These are phyloP conservation scores for Diarsia rubi DNA, from an alignment of 2,888 invertebrate species.

Conservation along the genomic window DNA sequence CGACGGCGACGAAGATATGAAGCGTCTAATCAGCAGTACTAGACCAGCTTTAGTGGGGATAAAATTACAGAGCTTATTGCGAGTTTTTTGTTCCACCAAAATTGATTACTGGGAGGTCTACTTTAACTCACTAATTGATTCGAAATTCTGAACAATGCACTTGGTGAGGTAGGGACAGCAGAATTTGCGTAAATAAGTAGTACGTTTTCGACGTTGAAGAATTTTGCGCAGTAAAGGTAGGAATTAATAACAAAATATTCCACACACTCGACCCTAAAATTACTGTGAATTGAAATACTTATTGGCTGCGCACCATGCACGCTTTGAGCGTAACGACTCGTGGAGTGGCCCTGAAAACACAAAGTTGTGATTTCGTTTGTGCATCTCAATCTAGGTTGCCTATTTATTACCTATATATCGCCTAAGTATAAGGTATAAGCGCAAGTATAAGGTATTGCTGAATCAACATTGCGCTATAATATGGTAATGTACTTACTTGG, in stretches of 20 bases:
- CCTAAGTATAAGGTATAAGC: too few species aligned
- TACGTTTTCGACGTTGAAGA: constrained; percentile 4
- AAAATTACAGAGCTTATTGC: neutral
- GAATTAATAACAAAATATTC: constrained; percentile 1
- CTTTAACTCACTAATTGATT: neutral
- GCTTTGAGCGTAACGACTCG: constrained; percentile 21
- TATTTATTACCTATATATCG: too few species aligned
- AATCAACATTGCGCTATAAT: neutral
- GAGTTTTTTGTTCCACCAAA: neutral
- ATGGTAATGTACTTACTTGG: neutral
- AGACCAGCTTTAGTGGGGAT: neutral
- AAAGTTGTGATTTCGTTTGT: constrained; percentile 34
- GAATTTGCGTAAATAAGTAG: neutral
- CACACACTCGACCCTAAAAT: constrained; percentile 11
- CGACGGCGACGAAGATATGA: neutral
- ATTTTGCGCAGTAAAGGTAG: neutral
- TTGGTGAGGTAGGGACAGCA: neutral
- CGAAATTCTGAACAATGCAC: neutral
- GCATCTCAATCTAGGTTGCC: constrained; percentile 28
- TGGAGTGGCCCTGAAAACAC: constrained; percentile 23
- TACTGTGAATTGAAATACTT: constrained; percentile 11
- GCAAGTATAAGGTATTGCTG: neutral
- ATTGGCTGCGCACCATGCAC: neutral
- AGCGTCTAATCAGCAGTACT: neutral
- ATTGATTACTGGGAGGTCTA: neutral